Percentiles rank a stretch among this genome's conserved stretches.
These are phyloP conservation scores for Lasioglossum calceatum DNA, from an alignment of 2,888 invertebrate species.

Conservation along the genomic window DNA sequence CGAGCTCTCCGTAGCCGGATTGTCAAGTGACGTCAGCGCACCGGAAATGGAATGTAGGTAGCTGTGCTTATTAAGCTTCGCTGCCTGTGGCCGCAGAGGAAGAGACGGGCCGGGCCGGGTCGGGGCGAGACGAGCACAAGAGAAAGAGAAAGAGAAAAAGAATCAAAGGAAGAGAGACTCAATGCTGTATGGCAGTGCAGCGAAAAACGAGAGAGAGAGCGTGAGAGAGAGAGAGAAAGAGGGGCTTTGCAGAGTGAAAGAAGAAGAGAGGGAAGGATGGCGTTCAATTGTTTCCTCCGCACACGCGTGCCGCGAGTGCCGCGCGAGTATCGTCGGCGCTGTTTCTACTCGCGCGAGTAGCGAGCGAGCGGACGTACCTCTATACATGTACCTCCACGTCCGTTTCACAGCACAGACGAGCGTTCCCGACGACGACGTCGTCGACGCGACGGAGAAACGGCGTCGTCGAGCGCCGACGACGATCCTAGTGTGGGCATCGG, in stretches of 20 bases:
- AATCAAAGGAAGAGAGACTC: conserved; percentile 27
- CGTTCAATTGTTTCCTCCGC: conserved; percentile 84
- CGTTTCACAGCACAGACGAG: conserved; percentile 51
- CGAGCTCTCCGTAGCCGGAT: conserved; percentile 78
- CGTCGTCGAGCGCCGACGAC: conserved; percentile 50
- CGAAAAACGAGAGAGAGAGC: conserved; percentile 47
- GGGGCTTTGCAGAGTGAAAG: conserved; percentile 30
- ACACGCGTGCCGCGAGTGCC: conserved; percentile 81
- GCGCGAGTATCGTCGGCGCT: conserved; percentile 62
- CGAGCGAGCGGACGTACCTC: conserved; percentile 67
- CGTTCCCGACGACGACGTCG: conserved; percentile 8
- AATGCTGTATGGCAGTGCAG: conserved; percentile 50
- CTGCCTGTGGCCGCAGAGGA: conserved; percentile 51
- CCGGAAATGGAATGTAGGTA: conserved; percentile 84
- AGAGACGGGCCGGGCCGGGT: conserved; percentile 27
- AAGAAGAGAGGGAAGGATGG: conserved; percentile 71
- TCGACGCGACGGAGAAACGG: conserved; percentile 32
- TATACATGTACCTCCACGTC: conserved; percentile 69
- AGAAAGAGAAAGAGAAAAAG: conserved; percentile 56
- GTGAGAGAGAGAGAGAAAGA: conserved; percentile 48
- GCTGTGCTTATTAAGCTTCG: conserved; percentile 83
- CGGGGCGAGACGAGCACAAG: conserved; percentile 16
- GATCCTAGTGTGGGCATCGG: conserved; percentile 79
- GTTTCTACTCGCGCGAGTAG: conserved; percentile 50
- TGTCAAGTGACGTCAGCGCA: conserved; percentile 82